Base-by-base conservation (phyloP, 2,797 vertebrate genomes). In the Balearica regulorum region DNA sequence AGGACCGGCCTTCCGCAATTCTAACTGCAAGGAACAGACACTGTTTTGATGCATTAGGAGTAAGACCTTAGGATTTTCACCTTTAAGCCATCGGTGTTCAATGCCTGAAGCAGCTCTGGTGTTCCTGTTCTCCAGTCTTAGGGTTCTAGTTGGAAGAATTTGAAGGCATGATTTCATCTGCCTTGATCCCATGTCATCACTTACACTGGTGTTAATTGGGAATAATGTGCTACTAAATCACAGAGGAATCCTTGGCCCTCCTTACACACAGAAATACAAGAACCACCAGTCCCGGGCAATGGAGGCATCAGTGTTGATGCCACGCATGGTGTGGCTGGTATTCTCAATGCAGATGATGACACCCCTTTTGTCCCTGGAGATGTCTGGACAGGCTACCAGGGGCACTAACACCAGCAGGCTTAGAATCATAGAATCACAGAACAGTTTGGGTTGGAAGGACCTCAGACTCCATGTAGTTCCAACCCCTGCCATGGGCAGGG, bases 341-440 rank as follows among this genome's bases (percentile, higher is more conserved):
- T 11, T 33, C 12, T 18, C 61, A 18, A 1, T 1, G 0, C 1
- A 26, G 35, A 4, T 3, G 22, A 3, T 12, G 57, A 25, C 43
- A 28, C 8, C 29, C 12, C 3, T 18, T 10, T 4, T 31, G 39
- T 15, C 33, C 62, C 53, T 16, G 28, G 20, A 35, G 43, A 9
- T 4, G 24, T 17, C 46, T 15, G 20, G 29, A 25, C 33, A 55
- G 28, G 60, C 28, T 46, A 10, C 20, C 1, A 3, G 31, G 26
- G 19, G 29, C 46, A 24, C 26, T 24, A 35, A 4, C 3, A 16
- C 29, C 39, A 39, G 39, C 39, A 39, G 39, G 39, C 39, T 39
- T 39, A 39, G 39, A 39, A 39, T 39, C 39, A 39, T 39, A 39
- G 39, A 39, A 11, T 39, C 39, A 39, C 13, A 39, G 39, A 39